Conservation (phyloP, 2,113 vertebrate genomes). For the Cinclus cinclus region DNA sequence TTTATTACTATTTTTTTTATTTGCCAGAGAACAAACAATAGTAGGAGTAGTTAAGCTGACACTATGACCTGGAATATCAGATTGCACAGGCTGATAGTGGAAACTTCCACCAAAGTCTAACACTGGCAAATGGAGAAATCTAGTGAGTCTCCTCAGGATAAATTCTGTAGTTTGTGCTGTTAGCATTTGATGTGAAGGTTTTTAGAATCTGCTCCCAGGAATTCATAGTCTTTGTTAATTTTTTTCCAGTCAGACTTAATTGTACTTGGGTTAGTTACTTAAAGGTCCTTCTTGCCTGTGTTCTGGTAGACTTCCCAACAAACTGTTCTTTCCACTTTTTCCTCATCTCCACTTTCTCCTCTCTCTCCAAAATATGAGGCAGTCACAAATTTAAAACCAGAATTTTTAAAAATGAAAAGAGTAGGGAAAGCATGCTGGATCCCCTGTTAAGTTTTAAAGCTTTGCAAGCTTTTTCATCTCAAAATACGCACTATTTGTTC, state of each 20-base stretch:
- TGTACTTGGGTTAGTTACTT: background rate
- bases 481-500: background rate
- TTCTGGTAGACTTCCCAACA: background rate
- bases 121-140: background rate
- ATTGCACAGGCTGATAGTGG: background rate
- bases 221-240: background rate
- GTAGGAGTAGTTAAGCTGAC: background rate
- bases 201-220: background rate
- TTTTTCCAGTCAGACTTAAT: background rate
- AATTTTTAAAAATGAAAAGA: background rate
- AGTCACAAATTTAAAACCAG: background rate
- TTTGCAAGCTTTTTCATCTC: background rate
- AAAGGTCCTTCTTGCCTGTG: background rate
- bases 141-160: background rate
- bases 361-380: background rate
- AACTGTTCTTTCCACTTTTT: background rate
- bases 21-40: background rate
- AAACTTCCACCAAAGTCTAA: background rate
- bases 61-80: background rate
- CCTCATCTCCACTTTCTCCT: background rate
- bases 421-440: background rate
- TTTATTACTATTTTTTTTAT: background rate
- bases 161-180: background rate
- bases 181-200: background rate
- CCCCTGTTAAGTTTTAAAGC: background rate